Base-by-base conservation (phyloP, 2,888 invertebrate genomes). In the Dione juno region DNA sequence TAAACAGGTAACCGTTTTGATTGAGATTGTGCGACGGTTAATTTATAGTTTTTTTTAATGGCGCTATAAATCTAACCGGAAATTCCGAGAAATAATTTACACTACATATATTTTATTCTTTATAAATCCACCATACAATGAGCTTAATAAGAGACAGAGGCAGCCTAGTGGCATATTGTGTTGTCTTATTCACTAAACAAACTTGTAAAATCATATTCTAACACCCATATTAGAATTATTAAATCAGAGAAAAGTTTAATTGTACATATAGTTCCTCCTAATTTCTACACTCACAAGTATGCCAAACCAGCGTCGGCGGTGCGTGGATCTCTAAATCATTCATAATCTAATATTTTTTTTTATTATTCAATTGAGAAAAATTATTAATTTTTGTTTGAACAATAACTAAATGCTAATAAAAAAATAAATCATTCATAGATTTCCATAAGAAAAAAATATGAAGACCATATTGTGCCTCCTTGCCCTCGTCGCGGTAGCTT, bases 381-480 rank as follows among this genome's bases (percentile, higher is more conserved):
- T 1, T 5, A 16, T 19, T 50, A 50, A 50, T 16, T 48, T 50
- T 2, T 9, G 3, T 48, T 48, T 48, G 0, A 8, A 2, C 6
- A 45, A 48, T 5, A 6, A 50, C 5, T 10, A 37, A 11, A 6
- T 16, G 37, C 37, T 14, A 1, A 37, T 10, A 10, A 40, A 53
- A 65, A 9, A n/a, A 19, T 8, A 3, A 52, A 52, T 43, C 11
- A 21, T 37, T 66, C 19, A 8, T 57, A 67, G 35, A 5, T 13
- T 9, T 35, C 40, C n/a, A 41, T 13, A 43, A 65, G 13, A 14
- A 43, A 64, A n/a, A 10, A 75, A n/a, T 11, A 75, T 69, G 72
- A 74, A 69, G 40, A 67, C 70, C 19, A 35, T 75, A 6, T 7
- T 73, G 21, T 72, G 67, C 28, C 50, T 77, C 14, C 48, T 75